phyloP scores from a whole-genome alignment of 2,797 vertebrate genomes.

The Salarias fasciatus region DNA sequence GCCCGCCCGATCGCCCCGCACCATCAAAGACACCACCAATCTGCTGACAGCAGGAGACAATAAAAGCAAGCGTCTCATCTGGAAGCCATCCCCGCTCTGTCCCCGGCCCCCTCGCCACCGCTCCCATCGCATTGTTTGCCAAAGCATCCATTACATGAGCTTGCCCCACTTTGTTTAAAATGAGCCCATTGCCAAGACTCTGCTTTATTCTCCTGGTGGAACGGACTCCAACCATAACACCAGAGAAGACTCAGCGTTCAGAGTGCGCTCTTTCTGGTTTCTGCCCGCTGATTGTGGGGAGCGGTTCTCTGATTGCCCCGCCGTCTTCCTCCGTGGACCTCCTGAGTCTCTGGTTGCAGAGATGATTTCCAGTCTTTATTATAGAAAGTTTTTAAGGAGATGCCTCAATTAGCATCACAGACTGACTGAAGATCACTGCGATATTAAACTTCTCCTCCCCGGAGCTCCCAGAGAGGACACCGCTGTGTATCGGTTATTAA shows the following conservation, averaged over 20 bases:
- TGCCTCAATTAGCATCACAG: neutral
- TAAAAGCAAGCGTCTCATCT: conserved; percentile 71
- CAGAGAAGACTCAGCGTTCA: conserved; percentile 9
- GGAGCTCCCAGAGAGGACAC: neutral
- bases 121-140: conserved; percentile 56
- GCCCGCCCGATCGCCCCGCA: neutral
- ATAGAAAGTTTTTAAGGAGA: neutral
- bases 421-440: neutral
- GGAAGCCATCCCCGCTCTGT: conserved; percentile 58
- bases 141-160: conserved; percentile 69
- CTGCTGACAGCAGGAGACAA: conserved; percentile 59
- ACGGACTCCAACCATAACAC: conserved; percentile 64
- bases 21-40: conserved; percentile 53
- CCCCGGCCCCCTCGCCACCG: conserved; percentile 11
- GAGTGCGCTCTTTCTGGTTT: conserved; percentile 33
- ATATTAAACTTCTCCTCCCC: neutral
- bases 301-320: neutral
- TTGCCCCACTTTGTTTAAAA: conserved; percentile 60
- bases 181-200: conserved; percentile 66
- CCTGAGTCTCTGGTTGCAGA: neutral
- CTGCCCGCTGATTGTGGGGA: neutral
- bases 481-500: neutral
- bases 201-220: conserved; percentile 47
- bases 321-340: neutral
- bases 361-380: neutral